A percentile compares a stretch with the other conserved stretches of the same genome.
These are phyloP conservation scores for Pterocles orientalis DNA, from an alignment of 2,113 vertebrate genomes.

Conservation along the genomic window DNA sequence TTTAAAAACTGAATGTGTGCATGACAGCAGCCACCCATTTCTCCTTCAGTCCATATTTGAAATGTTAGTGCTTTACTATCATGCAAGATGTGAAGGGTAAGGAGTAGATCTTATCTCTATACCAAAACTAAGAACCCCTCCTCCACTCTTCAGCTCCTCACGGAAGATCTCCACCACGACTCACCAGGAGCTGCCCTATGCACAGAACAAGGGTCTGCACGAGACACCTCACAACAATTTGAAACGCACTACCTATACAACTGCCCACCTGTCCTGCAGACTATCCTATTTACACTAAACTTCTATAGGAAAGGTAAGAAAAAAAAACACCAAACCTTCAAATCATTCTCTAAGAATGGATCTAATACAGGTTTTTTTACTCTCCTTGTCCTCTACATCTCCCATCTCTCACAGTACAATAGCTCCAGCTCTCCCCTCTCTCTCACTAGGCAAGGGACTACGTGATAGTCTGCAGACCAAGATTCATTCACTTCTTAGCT, in stretches of 20 bases:
- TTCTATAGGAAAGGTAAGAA: not conserved
- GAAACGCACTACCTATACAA: not conserved
- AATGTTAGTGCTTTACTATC: not conserved
- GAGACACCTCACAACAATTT: not conserved
- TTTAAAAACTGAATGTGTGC: not conserved
- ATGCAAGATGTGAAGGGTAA: not conserved
- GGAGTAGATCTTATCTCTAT: not conserved
- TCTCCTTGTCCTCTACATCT: not conserved
- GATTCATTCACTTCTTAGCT: not conserved
- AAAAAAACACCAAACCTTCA: not conserved
- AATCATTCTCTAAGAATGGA: not conserved
- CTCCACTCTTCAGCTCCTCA: not conserved
- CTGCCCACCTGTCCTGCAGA: not conserved
- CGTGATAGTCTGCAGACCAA: rapidly evolving
- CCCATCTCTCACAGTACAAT: not conserved
- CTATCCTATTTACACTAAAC: not conserved
- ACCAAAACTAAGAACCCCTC: not conserved
- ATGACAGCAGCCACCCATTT: not conserved
- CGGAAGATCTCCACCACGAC: not conserved
- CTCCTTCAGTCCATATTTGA: not conserved
- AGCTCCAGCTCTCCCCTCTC: not conserved
- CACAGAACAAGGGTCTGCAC: not conserved
- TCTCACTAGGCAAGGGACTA: not conserved
- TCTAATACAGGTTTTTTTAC: not conserved
- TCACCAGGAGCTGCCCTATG: not conserved